A percentile compares a stretch with the other conserved stretches of the same genome.
These are phyloP conservation scores for Heliconius hermathena DNA, from an alignment of 1,140 invertebrate species.

Conservation along the genomic window DNA sequence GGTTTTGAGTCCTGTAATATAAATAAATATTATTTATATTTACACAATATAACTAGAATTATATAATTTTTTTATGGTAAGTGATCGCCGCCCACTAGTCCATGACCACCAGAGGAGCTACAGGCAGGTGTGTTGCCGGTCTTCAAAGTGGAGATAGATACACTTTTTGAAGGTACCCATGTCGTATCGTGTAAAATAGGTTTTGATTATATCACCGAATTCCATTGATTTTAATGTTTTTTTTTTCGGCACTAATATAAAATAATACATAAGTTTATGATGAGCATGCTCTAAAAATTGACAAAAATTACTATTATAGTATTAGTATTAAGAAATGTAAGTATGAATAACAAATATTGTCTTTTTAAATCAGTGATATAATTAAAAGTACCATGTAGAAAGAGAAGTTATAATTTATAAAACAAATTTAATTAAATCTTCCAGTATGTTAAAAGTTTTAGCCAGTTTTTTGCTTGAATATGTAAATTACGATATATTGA, in stretches of 20 bases:
- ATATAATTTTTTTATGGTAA: too few species aligned
- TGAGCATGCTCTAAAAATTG: too few species aligned
- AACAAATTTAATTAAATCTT: neutral
- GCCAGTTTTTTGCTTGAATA: neutral
- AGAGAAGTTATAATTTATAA: neutral
- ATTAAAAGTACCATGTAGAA: neutral
- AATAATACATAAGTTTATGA: too few species aligned
- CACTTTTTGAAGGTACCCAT: too few species aligned
- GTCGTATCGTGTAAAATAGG: neutral
- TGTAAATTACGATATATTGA: neutral
- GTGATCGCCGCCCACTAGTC: too few species aligned
- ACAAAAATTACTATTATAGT: too few species aligned
- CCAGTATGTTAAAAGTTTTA: neutral
- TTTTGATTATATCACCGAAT: neutral
- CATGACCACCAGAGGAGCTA: too few species aligned
- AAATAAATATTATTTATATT: neutral
- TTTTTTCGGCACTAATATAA: neutral
- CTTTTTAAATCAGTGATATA: neutral
- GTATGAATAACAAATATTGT: neutral
- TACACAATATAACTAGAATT: too few species aligned
- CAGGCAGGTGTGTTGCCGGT: too few species aligned
- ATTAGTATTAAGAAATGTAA: too few species aligned
- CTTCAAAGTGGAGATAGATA: too few species aligned
- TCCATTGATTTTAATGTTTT: neutral
- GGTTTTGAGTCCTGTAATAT: conserved; percentile 56